Conservation (phyloP, 37 sponge, comb jelly and placozoan species). For the Agelas oroides region DNA sequence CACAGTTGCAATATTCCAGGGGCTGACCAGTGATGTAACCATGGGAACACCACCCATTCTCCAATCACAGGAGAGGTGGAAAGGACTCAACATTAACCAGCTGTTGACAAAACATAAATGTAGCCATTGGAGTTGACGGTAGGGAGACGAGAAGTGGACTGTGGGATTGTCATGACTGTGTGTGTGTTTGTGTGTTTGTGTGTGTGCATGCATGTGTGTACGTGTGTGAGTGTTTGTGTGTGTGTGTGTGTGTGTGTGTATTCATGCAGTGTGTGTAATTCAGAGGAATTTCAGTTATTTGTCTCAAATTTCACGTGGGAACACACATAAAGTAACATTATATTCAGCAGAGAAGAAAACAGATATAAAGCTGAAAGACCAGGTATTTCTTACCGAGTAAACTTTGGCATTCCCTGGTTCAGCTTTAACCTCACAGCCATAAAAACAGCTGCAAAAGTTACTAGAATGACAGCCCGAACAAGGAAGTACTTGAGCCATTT, state of each 20-base stretch:
- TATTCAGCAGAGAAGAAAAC: no score
- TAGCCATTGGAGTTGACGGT: constrained; percentile 84
- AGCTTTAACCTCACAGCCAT: constrained; percentile 38
- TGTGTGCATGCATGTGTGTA: background rate
- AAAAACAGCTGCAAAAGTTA: constrained; percentile 1
- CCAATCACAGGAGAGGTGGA: constrained; percentile 81
- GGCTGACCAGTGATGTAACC: constrained; percentile 59
- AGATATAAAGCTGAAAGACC: no score
- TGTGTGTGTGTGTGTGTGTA: constrained; percentile 15
- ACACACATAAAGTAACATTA: no score
- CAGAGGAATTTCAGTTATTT: constrained; percentile 4
- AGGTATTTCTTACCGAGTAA: constrained; percentile 55
- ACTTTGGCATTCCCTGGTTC: constrained; percentile 36
- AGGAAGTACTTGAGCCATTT: constrained; percentile 16
- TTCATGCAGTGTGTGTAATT: constrained; percentile 38
- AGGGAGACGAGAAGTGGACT: constrained; percentile 53
- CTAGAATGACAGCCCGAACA: background rate
- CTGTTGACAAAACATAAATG: constrained; percentile 80
- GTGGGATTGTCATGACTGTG: constrained; percentile 86
- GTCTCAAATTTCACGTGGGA: no score
- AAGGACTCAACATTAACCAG: constrained; percentile 78
- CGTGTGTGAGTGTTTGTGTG: background rate
- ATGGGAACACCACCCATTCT: constrained; percentile 90
- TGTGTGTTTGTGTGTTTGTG: background rate
- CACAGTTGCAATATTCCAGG: constrained; percentile 67